phyloP scores from a whole-genome alignment of 2,113 vertebrate species.

The Hemibagrus wyckioides region DNA sequence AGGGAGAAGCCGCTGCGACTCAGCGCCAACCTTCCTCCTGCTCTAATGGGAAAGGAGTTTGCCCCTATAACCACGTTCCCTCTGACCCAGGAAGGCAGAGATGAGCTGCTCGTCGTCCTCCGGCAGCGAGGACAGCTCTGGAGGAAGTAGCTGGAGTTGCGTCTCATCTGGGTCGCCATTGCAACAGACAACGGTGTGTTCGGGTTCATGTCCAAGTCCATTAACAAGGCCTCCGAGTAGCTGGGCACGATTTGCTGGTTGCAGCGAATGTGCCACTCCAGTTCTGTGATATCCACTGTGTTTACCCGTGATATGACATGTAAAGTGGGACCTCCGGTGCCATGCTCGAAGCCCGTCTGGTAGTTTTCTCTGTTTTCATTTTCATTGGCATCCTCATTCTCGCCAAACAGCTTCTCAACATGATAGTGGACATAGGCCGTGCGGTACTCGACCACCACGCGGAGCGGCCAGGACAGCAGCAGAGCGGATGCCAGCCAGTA shows the following conservation, averaged over 20 bases:
- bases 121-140: constrained; percentile 74
- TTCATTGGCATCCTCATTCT: constrained; percentile 63
- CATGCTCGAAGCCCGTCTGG: constrained; percentile 48
- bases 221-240: constrained; percentile 78
- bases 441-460: constrained; percentile 72
- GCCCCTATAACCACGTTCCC: constrained; percentile 57
- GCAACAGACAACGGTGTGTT: constrained; percentile 41
- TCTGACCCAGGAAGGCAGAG: constrained; percentile 67
- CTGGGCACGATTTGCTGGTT: constrained; percentile 81
- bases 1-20: constrained; percentile 78
- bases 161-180: constrained; percentile 45
- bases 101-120: constrained; percentile 73
- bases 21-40: constrained; percentile 62
- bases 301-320: constrained; percentile 71
- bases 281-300: constrained; percentile 79
- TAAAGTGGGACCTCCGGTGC: constrained; percentile 51
- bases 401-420: constrained; percentile 80
- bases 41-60: constrained; percentile 52
- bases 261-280: constrained; percentile 82
- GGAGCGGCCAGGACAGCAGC: constrained; percentile 75
- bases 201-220: constrained; percentile 63
- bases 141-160: constrained; percentile 68
- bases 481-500: constrained; percentile 76
- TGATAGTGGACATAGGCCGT: constrained; percentile 79
- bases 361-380: constrained; percentile 54